Conservation (phyloP, 23 tunicate species). For the Styela plicata region DNA sequence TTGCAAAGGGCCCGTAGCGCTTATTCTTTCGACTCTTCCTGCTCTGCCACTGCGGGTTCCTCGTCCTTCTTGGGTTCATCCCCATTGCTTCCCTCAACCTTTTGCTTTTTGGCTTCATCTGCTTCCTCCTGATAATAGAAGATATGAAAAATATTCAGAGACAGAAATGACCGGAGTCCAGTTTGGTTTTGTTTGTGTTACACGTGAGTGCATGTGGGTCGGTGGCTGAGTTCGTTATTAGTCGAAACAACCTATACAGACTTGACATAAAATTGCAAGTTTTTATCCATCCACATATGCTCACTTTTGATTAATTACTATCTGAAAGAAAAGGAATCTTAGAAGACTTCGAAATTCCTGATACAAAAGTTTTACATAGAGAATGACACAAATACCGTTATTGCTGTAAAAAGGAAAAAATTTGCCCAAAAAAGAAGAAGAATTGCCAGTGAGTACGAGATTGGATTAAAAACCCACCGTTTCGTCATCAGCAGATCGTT, state of each 20-base stretch:
- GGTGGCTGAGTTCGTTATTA: no score
- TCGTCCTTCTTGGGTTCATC: constrained; percentile 11
- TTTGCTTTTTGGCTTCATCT: constrained; percentile 63
- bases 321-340: not conserved
- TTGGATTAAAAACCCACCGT: no score
- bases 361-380: constrained; percentile 4
- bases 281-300: no score
- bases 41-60: constrained; percentile 33
- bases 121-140: constrained; percentile 37
- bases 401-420: not conserved
- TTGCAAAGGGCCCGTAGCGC: no score
- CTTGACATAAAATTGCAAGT: no score
- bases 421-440: not conserved
- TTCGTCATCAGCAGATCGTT: constrained; percentile 56
- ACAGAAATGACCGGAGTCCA: no score
- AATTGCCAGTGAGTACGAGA: not conserved
- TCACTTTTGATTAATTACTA: not conserved
- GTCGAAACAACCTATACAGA: no score
- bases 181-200: no score
- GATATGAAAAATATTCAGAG: no score
- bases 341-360: not conserved
- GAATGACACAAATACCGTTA: not conserved
- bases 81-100: constrained; percentile 39
- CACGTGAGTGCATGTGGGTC: no score
- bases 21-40: constrained; percentile 29